phyloP scores from a whole-genome alignment of 2,113 vertebrate species.

The Marmota flaviventris region DNA sequence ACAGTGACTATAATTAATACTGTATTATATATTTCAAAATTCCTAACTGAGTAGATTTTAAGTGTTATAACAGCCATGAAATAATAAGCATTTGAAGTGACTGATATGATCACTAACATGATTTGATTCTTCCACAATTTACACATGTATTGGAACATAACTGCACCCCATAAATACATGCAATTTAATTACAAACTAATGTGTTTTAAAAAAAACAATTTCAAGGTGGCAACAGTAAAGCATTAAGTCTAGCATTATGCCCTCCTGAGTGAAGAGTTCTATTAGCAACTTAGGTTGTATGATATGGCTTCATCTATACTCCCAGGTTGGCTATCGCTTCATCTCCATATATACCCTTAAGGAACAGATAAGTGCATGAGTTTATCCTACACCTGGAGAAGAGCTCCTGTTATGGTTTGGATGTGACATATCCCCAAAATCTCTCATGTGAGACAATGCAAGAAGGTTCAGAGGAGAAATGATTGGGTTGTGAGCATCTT shows the following conservation, averaged over 20 bases:
- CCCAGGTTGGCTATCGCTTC: neutral
- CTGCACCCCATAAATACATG: too few relatives aligned
- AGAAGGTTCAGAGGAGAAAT: too few relatives aligned
- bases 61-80: neutral
- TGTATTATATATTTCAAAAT: neutral
- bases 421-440: too few relatives aligned
- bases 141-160: neutral
- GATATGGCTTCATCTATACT: neutral
- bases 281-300: neutral
- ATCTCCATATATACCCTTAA: neutral
- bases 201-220: neutral
- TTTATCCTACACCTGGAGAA: too few relatives aligned
- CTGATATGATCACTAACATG: neutral
- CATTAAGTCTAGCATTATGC: neutral
- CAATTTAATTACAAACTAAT: neutral
- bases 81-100: neutral
- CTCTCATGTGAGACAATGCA: too few relatives aligned
- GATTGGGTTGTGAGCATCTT: too few relatives aligned
- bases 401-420: neutral
- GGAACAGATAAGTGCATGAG: neutral
- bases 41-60: neutral
- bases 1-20: neutral
- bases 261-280: neutral
- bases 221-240: neutral
- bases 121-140: neutral